These are phyloP conservation scores for Rhabdomys dilectus DNA, from an alignment of 2,113 vertebrate species.

Conservation along the genomic window DNA sequence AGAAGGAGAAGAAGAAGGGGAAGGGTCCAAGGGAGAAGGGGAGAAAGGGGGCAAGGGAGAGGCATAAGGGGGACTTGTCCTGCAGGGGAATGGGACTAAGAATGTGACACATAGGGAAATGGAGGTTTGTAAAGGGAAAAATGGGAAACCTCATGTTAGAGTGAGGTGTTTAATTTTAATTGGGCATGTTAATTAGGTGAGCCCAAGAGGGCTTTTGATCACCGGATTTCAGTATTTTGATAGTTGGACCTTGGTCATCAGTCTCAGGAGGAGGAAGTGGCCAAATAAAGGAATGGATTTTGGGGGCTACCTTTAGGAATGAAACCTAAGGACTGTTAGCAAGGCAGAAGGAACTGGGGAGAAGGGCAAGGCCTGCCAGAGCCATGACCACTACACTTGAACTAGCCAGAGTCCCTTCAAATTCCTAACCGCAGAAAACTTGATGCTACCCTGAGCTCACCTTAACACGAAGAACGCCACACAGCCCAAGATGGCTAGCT, in stretches of 20 bases:
- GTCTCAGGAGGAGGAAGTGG: neutral
- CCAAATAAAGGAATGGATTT: neutral
- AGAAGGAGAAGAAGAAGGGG: neutral
- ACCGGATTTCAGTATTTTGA: neutral
- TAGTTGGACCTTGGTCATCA: neutral
- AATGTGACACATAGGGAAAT: neutral
- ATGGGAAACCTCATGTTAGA: neutral
- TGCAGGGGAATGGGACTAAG: neutral
- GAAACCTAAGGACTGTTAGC: neutral
- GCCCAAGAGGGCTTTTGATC: neutral
- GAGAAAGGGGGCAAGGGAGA: neutral
- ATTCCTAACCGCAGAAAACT: neutral
- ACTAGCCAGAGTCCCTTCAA: neutral
- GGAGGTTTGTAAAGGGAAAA: neutral
- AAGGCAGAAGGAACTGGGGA: neutral
- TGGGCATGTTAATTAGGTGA: neutral
- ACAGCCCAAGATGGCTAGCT: neutral
- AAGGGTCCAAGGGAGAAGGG: neutral
- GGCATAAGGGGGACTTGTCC: neutral
- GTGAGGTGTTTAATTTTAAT: neutral
- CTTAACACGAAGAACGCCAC: neutral
- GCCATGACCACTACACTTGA: neutral
- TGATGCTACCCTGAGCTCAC: slow-evolving; percentile 3
- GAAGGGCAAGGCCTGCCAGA: neutral
- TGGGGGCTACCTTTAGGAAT: neutral